Evolutionary conservation across 2,797 vertebrate species (phyloP), one percentile per base, ranked within the genome.

Genomic region (Lithobates pipiens): DNA sequence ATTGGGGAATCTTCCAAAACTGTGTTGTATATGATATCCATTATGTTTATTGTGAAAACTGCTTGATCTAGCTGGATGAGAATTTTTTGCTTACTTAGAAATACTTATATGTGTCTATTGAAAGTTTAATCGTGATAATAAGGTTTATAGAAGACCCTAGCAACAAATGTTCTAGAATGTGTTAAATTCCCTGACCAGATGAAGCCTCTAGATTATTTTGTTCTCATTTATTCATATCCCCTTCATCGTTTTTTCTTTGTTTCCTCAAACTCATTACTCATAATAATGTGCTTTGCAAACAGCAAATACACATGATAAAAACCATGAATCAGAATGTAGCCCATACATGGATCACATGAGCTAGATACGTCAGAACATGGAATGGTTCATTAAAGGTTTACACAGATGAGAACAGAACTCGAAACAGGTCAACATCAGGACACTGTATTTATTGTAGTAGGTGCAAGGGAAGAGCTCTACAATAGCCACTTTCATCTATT

Each of bases 161-260:
- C 34, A 39, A 29, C 32, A 27, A 23, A 27, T 74, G 34, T 74
- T 13, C 11, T 15, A 44, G 42, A 74, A 46, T 80, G 78, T 80
- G 21, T 80, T 50, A n/a, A 36, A 54, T 46, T 36, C 80, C 80
- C 81, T 83, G 84, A 74, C 69, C 84, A 85, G 83, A 73, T 85
- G 25, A 78, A 85, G 77, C 63, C 23, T 85, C 57, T 85, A 85
- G 84, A 85, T 63, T 70, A 69, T 73, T 85, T 85, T 85, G 57
- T 85, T 85, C 71, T 85, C 69, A 84, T 84, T 85, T 74, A 73
- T 85, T 73, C 83, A 46, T 67, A 71, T 85, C 46, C 42, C 75
- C 68, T 16, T 79, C 54, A 50, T 68, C 21, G 27, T 84, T 50
- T 15, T 39, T 9, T 70, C 63, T 39, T 73, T 50, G 25, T 73